Evolutionary conservation across 2,113 vertebrate genomes (phyloP).

Genomic region (Verasper variegatus): DNA sequence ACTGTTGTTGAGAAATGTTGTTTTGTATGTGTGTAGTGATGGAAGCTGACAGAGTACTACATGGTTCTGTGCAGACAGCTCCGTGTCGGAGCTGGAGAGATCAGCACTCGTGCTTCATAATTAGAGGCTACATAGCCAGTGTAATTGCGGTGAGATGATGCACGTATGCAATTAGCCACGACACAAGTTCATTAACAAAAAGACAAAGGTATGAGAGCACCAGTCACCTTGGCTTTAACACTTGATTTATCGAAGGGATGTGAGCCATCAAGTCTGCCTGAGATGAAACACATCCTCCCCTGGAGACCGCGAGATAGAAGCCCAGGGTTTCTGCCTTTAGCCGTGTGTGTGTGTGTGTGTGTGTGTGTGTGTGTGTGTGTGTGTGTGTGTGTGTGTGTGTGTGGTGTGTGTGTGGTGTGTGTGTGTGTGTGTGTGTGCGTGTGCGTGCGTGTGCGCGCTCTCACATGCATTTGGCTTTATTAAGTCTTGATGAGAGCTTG

Average conservation of each 20-base stretch:
- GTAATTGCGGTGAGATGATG: conserved; percentile 41
- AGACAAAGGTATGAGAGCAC: conserved; percentile 26
- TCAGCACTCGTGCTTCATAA: conserved; percentile 30
- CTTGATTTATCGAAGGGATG: conserved; percentile 32
- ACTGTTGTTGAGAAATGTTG: too few relatives aligned
- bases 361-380: conserved; percentile 25
- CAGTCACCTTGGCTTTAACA: conserved; percentile 39
- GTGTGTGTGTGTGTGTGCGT: background rate
- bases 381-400: conserved; percentile 13
- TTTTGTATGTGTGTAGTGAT: too few relatives aligned
- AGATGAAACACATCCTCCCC: conserved; percentile 46
- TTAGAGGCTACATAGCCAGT: conserved; percentile 26
- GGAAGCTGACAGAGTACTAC: too few relatives aligned
- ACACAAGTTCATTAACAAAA: conserved; percentile 56
- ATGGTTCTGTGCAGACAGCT: background rate
- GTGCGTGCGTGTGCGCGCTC: conserved; percentile 4
- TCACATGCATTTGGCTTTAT: background rate
- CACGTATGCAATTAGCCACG: conserved; percentile 36
- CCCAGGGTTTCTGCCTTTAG: conserved; percentile 16
- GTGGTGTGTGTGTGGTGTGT: conserved; percentile 24
- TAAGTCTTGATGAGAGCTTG: conserved; percentile 28
- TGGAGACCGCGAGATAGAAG: conserved; percentile 26
- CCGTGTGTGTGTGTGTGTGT: conserved; percentile 14
- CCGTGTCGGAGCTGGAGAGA: conserved; percentile 8
- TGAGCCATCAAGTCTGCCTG: conserved; percentile 39